Evolutionary conservation across 2,113 vertebrate species (phyloP).

Genomic region (Daboia siamensis): DNA sequence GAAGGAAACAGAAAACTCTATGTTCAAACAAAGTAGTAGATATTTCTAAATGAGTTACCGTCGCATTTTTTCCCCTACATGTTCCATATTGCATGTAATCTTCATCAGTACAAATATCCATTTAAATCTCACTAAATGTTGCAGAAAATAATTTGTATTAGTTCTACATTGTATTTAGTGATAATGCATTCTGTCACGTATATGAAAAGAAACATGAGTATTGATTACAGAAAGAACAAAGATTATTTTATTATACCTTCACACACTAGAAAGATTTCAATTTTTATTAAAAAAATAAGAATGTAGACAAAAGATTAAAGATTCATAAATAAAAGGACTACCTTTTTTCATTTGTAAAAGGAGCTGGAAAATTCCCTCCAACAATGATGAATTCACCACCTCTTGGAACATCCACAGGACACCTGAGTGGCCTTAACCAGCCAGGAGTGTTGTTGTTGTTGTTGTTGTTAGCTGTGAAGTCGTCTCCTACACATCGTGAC

Average conservation of each 20-base stretch:
- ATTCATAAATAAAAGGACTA: slow-evolving; percentile 49
- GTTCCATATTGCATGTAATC: not conserved
- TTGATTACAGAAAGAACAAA: not conserved
- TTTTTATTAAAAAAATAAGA: not conserved
- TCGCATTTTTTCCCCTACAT: not conserved
- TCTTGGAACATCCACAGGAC: no score
- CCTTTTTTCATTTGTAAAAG: slow-evolving; percentile 59
- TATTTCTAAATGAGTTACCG: not conserved
- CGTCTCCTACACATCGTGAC: no score
- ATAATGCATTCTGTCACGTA: not conserved
- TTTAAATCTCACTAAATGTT: not conserved
- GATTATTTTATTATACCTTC: not conserved
- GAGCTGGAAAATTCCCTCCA: no score
- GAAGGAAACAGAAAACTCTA: not conserved
- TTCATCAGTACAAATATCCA: not conserved
- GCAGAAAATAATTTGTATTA: not conserved
- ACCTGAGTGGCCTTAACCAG: no score
- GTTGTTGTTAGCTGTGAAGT: no score
- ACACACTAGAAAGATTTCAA: slow-evolving; percentile 11
- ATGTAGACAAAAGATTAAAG: slow-evolving; percentile 44
- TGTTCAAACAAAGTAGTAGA: not conserved
- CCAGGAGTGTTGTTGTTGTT: no score
- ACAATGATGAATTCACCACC: no score
- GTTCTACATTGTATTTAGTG: not conserved
- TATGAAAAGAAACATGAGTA: not conserved